These are phyloP conservation scores for Conus canariensis DNA, from an alignment of 2,888 invertebrate genomes.

Conservation along the genomic window DNA sequence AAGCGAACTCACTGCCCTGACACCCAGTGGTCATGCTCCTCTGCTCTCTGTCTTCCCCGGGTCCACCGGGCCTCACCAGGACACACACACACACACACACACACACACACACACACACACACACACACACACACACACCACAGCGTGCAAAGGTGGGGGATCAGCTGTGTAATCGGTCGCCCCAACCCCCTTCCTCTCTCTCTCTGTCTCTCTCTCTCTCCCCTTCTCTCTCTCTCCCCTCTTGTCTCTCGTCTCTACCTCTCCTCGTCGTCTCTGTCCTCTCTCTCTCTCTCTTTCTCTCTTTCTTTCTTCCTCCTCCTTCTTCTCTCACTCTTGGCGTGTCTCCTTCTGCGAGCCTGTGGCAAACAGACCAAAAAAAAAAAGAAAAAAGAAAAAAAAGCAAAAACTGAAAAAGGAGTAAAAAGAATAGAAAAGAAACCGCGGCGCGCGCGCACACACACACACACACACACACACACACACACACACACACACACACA, in stretches of 20 bases:
- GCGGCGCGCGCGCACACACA: background rate
- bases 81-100: background rate
- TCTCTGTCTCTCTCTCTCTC: background rate
- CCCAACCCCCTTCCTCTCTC: conserved; percentile 10
- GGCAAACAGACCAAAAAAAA: too few species aligned
- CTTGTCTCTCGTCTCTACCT: background rate
- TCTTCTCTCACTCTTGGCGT: background rate
- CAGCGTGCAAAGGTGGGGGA: too few species aligned
- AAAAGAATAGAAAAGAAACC: background rate
- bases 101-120: too few species aligned
- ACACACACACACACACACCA: too few species aligned
- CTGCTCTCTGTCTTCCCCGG: background rate
- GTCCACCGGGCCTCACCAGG: background rate
- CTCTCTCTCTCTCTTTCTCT: conserved; percentile 21
- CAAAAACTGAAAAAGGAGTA: background rate
- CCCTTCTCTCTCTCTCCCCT: background rate
- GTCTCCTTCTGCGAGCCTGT: background rate
- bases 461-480: too few species aligned
- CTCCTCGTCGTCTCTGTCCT: background rate
- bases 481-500: too few species aligned
- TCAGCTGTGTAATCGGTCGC: background rate
- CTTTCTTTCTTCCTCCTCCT: conserved; percentile 17
- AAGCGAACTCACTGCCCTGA: background rate
- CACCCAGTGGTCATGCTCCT: conserved; percentile 30
- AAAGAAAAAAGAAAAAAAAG: background rate